phyloP scores from a whole-genome alignment of 2,113 vertebrate species.

The Brienomyrus brachyistius region DNA sequence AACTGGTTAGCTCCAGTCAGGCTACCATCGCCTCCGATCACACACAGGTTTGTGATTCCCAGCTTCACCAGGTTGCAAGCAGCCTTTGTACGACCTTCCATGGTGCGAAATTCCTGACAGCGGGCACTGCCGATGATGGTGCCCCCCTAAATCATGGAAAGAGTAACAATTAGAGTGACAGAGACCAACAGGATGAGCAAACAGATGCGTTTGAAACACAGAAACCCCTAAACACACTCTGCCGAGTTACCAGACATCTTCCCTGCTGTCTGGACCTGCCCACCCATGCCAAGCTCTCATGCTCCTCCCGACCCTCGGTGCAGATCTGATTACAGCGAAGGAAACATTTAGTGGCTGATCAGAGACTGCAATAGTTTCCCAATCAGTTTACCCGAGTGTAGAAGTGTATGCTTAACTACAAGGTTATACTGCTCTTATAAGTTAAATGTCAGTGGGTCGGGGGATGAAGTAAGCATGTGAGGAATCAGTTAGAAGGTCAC shows the following conservation, averaged over 20 bases:
- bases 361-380: background rate
- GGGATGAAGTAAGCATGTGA: background rate
- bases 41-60: slow-evolving; percentile 86
- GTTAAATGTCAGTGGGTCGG: background rate
- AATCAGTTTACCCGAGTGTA: background rate
- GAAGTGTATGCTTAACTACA: background rate
- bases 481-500: slow-evolving; percentile 6
- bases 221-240: background rate
- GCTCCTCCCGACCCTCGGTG: background rate
- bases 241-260: background rate
- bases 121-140: slow-evolving; percentile 91
- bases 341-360: background rate
- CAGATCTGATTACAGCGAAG: background rate
- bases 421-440: background rate
- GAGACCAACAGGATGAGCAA: background rate
- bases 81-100: slow-evolving; percentile 76
- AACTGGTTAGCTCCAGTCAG: slow-evolving; percentile 88
- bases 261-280: background rate
- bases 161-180: background rate
- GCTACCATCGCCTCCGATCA: slow-evolving; percentile 78
- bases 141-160: slow-evolving; percentile 65
- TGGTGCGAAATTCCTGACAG: slow-evolving; percentile 78
- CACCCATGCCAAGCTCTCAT: background rate
- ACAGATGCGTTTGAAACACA: background rate
- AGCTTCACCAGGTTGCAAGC: slow-evolving; percentile 78